Base-by-base conservation (phyloP, 2,888 invertebrate species). In the Nomada hirtipes region DNA sequence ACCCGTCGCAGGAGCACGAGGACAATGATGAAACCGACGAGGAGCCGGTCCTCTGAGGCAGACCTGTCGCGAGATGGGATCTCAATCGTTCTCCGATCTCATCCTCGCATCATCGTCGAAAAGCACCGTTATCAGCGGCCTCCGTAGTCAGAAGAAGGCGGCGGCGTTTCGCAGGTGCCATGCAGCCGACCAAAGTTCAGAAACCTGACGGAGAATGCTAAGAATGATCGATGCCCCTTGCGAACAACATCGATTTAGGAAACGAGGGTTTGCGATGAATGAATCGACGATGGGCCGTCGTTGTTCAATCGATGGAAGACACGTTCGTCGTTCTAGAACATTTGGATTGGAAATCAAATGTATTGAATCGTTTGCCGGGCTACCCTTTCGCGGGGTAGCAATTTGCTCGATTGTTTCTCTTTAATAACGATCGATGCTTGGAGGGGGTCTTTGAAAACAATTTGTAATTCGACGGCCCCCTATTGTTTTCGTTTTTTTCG, bases 21-120 rank as follows among this genome's bases (percentile, higher is more conserved):
- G 95, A 95, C 70, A 92, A 92, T 78, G 92, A 92, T 65, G 93
- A 93, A 77, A 96, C 96, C 36, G 96, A 96, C 88, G 96, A 96
- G 84, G 96, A 96, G 91, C 95, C 96, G 64, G 95, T 96, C 92
- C 94, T 95, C 91, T 95, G 95, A 94, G 87, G 82, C 55, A 84
- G 83, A 83, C 60, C 69, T 7, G 61, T 60, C 76, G 88, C 88
- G 85, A 82, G 85, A 77, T 88, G 89, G 85, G 89, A 86, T 68
- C 36, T 65, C 60, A 63, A 70, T 75, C 86, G 87, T 69, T 55
- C 80, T 69, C 82, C 75, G 57, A 63, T 84, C 88, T 85, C 84
- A 85, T 85, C 82, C 69, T 86, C 86, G 85, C 85, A 83, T 44
- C 75, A 53, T 15, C 86, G 86, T 69, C 80, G 85, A 60, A 79